Percentiles rank a stretch among this genome's conserved stretches.
Evolutionary conservation across 2,797 vertebrate genomes (phyloP).

Genomic region (Tenualosa ilisha): DNA sequence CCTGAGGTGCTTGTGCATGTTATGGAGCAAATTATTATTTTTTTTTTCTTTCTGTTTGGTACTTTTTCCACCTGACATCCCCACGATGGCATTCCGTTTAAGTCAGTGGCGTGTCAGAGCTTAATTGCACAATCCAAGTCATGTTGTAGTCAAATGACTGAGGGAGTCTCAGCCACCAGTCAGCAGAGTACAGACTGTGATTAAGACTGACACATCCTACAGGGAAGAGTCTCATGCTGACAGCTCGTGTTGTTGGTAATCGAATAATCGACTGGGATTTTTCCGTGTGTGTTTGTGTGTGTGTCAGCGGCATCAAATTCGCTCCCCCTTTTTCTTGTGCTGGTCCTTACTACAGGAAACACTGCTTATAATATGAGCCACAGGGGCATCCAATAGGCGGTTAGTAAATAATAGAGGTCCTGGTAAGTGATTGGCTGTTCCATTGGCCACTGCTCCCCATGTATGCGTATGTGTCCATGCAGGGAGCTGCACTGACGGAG

Average conservation of each 20-base stretch:
- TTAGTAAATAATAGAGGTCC: slow-evolving; percentile 33
- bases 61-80: background rate
- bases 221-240: background rate
- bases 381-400: background rate
- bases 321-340: background rate
- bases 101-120: background rate
- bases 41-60: too few species aligned
- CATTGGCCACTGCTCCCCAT: background rate
- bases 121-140: background rate
- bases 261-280: background rate
- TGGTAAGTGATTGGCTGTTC: slow-evolving; percentile 15
- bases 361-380: slow-evolving; percentile 37
- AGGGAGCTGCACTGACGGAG: slow-evolving; percentile 16
- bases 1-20: too few species aligned
- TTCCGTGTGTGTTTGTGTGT: slow-evolving; percentile 10
- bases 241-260: background rate
- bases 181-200: background rate
- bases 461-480: slow-evolving; percentile 6
- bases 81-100: background rate
- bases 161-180: background rate
- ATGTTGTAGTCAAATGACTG: background rate
- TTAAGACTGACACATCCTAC: background rate
- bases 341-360: slow-evolving; percentile 36
- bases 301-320: slow-evolving; percentile 31
- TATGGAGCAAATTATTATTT: too few species aligned